Evolutionary conservation across 2,113 vertebrate genomes (phyloP), one percentile per base, ranked within the genome.

Genomic region (Athene noctua): DNA sequence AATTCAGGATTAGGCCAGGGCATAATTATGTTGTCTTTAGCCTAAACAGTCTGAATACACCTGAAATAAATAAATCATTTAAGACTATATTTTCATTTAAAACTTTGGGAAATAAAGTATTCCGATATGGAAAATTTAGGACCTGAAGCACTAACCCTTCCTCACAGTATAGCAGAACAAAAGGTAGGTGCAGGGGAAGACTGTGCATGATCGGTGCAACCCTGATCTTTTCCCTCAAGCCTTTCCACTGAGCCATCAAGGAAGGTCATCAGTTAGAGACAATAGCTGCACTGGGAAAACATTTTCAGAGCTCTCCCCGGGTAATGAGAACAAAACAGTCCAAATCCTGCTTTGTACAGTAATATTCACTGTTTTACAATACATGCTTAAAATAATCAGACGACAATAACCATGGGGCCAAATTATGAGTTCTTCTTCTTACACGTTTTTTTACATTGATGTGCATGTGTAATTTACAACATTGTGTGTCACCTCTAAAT

Each of bases 141-240:
- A 40, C 4, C 7, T 58, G 22, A 86, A 49, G 14, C 15, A 30
- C 12, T 22, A 55, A 80, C 6, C 2, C 16, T 55, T 84, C 25
- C 20, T 86, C 25, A 70, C 9, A 21, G 9, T 46, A 8, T 26
- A 83, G 42, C 19, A 75, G 25, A 90, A 61, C 3, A 90, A 79
- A 82, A 81, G 12, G 10, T 23, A 75, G 40, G 55, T 51, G 5
- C 23, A 52, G 22, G 6, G 4, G 14, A 77, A 92, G 42, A 55
- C 13, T 5, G 27, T 11, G 2, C 10, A 47, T 2, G 2, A 36
- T 17, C 38, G 23, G 20, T 72, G 18, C 9, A 42, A n/a, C 1
- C 4, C 40, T 49, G 11, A 44, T 94, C 10, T 90, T 78, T 77
- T 80, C 17, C 20, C 6, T 40, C 14, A 13, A 36, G 19, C 13